Base-by-base conservation (phyloP, 2,113 vertebrate genomes). In the Notothenia coriiceps region DNA sequence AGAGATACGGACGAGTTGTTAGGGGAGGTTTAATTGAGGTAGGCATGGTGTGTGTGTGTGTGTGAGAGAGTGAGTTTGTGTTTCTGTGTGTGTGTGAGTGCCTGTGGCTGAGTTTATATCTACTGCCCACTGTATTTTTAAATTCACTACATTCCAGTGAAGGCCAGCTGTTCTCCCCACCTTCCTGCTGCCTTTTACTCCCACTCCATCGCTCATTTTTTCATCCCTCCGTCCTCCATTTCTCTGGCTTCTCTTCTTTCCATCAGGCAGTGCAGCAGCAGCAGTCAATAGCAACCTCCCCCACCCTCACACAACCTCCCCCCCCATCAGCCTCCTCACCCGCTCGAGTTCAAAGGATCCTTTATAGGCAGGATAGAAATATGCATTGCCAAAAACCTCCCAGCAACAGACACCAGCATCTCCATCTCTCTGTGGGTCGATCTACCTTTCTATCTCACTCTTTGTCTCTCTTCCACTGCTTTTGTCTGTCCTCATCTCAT, bases 291-390 rank as follows among this genome's bases (percentile, higher is more conserved):
- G 78, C 85, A 79, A 11, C 65, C 25, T 52, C 76, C 1, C 33
- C 33, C 9, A 3, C 29, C 29, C 29, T 29, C 29, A 4, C 29
- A 29, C 29, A 29, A 29, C 29, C 29, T 29, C 60, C 40, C 35
- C 51, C 43, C n/a, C 9, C 14, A 20, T 25, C 43, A 20, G 20
- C 20, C 64, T 40, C 35, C 35, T 5, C 43, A 7, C 33, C 18
- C 7, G 44, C 77, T 77, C 74, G 84, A 86, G 88, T 92, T 92
- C 89, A 92, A 92, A 92, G 83, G 43, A 83, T 73, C 78, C 75
- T 87, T 92, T 85, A 88, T 71, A 85, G 82, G 79, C 80, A 86
- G 88, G 80, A 83, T 83, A 87, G 88, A 91, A 91, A 91, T 94
- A 91, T 89, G 84, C 88, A 85, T 88, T 51, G 88, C 85, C 91